Base-by-base conservation (phyloP, 2,797 vertebrate species). In the Cynopterus sphinx region DNA sequence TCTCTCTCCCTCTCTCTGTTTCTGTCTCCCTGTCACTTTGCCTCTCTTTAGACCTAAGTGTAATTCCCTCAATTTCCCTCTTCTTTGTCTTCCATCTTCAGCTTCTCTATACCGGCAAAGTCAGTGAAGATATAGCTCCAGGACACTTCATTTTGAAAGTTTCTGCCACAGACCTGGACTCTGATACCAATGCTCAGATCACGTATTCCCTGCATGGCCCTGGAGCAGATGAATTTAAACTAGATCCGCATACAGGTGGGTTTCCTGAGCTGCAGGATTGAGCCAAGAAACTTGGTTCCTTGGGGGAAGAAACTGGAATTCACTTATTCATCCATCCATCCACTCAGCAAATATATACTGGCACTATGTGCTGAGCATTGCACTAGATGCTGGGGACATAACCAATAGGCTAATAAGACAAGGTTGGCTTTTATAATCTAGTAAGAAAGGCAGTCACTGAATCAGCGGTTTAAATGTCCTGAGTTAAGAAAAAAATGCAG, bases 121-220 rank as follows among this genome's bases (percentile, higher is more conserved):
- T 99, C 96, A 99, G 99, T 97, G 99, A 99, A 97, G 99, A 99
- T 65, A 99, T 98, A 5, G 98, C 97, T 57, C 98, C 99, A 0
- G 99, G 99, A 87, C 96, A 97, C 96, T 99, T 99, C 75, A 98
- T 99, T 96, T 96, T 99, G 97, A 99, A 99, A 98, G 98, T 99
- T 77, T 98, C 99, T 4, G 99, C 99, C 1, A 99, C 98, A 0
- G 99, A 99, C 97, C 98, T 99, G 0, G 99, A 99, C 0, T 86
- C 99, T 0, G 99, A 99, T 68, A 99, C 99, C 70, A 99, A 99
- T 0, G 99, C 99, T n/a, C 99, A 99, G 98, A 98, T 99, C 93
- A 99, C 98, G 0, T 99, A 99, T 96, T 99, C 99, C 39, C 99
- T 99, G 63, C 99, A 99, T 0, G 99, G 99, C 1, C 99, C 99